Percentiles rank a stretch among this genome's conserved stretches.
Conservation (phyloP, 2,888 invertebrate genomes). For the Chrysomela aeneicollis region DNA sequence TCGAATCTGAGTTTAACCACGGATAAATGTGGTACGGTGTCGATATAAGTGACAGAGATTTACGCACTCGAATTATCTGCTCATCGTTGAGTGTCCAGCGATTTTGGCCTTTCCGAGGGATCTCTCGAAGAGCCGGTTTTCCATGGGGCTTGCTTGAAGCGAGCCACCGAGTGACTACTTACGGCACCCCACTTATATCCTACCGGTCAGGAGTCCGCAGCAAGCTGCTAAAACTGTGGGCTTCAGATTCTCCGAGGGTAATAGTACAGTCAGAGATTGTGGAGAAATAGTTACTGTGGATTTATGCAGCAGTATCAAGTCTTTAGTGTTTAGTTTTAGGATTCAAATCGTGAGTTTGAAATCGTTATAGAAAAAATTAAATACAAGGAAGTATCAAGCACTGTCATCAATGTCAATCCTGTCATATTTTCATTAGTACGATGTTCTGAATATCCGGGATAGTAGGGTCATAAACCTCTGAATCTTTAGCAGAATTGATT, state of each 20-base stretch:
- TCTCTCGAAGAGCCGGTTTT: conserved; percentile 31
- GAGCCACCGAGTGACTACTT: conserved; percentile 56
- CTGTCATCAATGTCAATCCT: no score
- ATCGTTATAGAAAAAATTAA: no score
- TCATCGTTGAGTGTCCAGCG: conserved; percentile 28
- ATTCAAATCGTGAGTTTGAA: no score
- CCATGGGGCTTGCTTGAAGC: conserved; percentile 23
- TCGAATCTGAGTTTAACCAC: conserved; percentile 57
- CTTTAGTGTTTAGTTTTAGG: no score
- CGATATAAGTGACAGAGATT: conserved; percentile 58
- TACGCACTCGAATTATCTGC: conserved; percentile 52
- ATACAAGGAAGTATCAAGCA: no score
- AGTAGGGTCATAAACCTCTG: no score
- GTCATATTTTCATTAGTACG: no score
- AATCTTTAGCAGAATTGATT: no score
- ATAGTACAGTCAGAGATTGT: conserved; percentile 8
- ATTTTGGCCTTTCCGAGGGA: conserved; percentile 34
- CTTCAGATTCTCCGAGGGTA: neutral
- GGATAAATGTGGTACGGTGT: conserved; percentile 57
- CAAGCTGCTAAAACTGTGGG: conserved; percentile 46
- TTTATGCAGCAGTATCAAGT: no score
- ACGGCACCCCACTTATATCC: conserved; percentile 53
- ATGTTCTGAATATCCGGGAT: no score
- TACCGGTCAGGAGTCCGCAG: conserved; percentile 53
- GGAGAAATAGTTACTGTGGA: no score